These are phyloP conservation scores for Aproaerema taeniolella DNA, from an alignment of 2,888 invertebrate species.

Conservation along the genomic window DNA sequence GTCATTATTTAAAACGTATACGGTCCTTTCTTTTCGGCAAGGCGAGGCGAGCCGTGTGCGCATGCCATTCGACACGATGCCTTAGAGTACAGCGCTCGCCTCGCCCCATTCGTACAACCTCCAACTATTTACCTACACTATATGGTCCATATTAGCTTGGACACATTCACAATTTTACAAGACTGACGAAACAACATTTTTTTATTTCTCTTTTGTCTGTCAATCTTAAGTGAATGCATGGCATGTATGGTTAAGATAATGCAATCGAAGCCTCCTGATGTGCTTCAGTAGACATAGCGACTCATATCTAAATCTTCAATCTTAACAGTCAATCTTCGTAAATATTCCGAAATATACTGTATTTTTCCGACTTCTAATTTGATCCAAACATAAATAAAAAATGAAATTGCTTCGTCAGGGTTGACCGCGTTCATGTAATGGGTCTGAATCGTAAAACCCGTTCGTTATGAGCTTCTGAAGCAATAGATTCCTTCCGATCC, in stretches of 20 bases:
- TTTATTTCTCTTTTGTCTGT: slow-evolving; percentile 2
- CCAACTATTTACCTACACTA: slow-evolving; percentile 19
- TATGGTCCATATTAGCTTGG: slow-evolving; percentile 36
- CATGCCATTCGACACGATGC: slow-evolving; percentile 60
- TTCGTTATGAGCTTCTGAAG: slow-evolving; percentile 18
- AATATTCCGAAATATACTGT: no score
- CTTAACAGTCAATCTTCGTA: no score
- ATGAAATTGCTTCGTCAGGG: background rate
- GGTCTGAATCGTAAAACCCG: slow-evolving; percentile 22
- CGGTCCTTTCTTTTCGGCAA: slow-evolving; percentile 73
- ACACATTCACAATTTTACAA: slow-evolving; percentile 19
- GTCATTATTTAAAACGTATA: slow-evolving; percentile 71
- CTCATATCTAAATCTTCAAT: no score
- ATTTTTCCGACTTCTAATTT: no score
- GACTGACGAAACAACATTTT: slow-evolving; percentile 18
- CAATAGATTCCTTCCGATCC: slow-evolving; percentile 2
- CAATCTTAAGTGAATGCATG: background rate
- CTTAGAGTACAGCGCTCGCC: slow-evolving; percentile 50
- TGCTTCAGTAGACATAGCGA: no score
- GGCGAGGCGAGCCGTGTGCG: slow-evolving; percentile 40
- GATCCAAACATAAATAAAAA: no score
- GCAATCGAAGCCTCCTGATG: no score
- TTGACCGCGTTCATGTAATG: slow-evolving; percentile 1
- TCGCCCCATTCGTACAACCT: slow-evolving; percentile 27
- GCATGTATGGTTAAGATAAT: no score